phyloP scores from a whole-genome alignment of 2,888 invertebrate genomes.

The Calliopum simillimum region DNA sequence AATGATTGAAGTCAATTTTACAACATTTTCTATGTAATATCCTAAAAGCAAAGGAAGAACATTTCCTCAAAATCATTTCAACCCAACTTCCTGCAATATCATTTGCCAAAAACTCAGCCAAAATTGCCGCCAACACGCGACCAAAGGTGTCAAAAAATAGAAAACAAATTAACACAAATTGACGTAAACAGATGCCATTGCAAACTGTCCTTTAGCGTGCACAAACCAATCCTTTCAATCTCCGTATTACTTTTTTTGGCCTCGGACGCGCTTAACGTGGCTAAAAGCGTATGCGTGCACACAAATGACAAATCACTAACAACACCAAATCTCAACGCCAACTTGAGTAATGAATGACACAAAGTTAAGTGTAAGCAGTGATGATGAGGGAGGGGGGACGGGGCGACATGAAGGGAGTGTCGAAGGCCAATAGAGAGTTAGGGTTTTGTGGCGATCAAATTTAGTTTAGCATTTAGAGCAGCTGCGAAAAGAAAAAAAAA shows the following conservation, averaged over 20 bases:
- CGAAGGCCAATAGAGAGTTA: background rate
- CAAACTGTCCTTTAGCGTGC: no score
- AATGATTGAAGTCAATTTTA: no score
- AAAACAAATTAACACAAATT: conserved; percentile 21
- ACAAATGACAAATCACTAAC: conserved; percentile 18
- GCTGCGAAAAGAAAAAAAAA: no score
- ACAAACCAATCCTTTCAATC: background rate
- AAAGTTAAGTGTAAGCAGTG: background rate
- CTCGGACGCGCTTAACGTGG: background rate
- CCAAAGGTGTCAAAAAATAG: background rate
- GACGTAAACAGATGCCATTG: background rate
- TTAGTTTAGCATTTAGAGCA: background rate
- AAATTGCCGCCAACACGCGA: background rate
- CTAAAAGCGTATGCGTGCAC: background rate
- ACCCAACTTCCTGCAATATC: no score
- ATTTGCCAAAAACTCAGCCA: background rate
- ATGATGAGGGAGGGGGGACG: background rate
- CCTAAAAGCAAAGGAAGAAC: no score
- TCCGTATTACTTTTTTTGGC: no score
- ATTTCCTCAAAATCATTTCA: no score
- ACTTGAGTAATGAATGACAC: conserved; percentile 3
- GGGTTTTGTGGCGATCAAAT: background rate
- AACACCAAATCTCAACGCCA: conserved; percentile 11
- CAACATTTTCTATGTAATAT: no score
- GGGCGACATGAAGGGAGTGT: background rate